Conservation (phyloP, 1,140 invertebrate genomes). For the Drosophila quadrilineata region DNA sequence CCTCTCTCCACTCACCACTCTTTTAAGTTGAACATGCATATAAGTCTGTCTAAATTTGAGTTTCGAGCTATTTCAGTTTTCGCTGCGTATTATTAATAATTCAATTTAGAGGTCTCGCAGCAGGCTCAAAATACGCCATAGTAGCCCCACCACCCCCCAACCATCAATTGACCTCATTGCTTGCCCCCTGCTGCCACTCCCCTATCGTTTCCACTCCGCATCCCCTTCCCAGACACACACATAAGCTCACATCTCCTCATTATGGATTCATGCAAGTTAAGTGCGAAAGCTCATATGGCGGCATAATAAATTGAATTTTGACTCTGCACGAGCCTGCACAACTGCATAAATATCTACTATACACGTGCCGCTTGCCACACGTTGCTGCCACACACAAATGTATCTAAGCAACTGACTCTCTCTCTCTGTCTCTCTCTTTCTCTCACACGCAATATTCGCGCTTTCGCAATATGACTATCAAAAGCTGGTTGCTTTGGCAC, state of each 20-base stretch:
- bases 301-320: slow-evolving; percentile 75
- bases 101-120: slow-evolving; percentile 62
- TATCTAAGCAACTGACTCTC: slow-evolving; percentile 36
- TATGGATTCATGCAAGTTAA: slow-evolving; percentile 77
- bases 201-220: neutral
- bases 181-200: too few species aligned
- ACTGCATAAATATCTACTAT: slow-evolving; percentile 61
- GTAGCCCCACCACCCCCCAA: neutral
- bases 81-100: slow-evolving; percentile 74
- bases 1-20: slow-evolving; percentile 12
- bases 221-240: slow-evolving; percentile 9
- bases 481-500: too few species aligned
- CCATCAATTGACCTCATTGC: too few species aligned
- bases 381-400: slow-evolving; percentile 41
- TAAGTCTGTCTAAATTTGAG: slow-evolving; percentile 19
- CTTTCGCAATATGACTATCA: too few species aligned
- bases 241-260: slow-evolving; percentile 39
- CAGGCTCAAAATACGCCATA: slow-evolving; percentile 52
- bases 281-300: slow-evolving; percentile 74
- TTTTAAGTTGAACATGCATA: slow-evolving; percentile 28
- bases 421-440: too few species aligned
- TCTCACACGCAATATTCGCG: slow-evolving; percentile 7
- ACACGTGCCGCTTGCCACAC: slow-evolving; percentile 23
- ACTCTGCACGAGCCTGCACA: slow-evolving; percentile 46
- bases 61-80: slow-evolving; percentile 7